phyloP scores from a whole-genome alignment of 2,113 vertebrate species.

The Picathartes gymnocephalus region DNA sequence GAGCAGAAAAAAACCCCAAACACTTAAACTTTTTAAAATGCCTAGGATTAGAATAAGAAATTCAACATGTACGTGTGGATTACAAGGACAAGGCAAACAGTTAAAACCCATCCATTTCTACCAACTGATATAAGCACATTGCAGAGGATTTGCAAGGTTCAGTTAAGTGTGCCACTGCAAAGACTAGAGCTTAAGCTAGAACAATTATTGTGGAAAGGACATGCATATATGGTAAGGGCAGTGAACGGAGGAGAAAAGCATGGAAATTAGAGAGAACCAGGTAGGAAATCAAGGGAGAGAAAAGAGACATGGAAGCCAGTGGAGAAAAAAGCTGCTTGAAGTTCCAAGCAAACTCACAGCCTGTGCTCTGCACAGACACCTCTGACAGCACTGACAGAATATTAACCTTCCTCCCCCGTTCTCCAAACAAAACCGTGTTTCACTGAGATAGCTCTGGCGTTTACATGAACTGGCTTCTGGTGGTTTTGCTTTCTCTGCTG shows the following conservation, averaged over 20 bases:
- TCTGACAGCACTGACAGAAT: neutral
- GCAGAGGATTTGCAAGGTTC: neutral
- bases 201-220: neutral
- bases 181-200: neutral
- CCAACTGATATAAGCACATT: neutral
- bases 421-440: slow-evolving; percentile 10
- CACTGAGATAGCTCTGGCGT: neutral
- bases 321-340: neutral
- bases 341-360: neutral
- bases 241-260: neutral
- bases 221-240: neutral
- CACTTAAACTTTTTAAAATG: slow-evolving; percentile 3
- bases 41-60: neutral
- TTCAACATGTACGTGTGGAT: neutral
- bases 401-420: neutral
- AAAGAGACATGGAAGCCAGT: neutral
- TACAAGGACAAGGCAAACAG: neutral
- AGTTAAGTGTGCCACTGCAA: neutral
- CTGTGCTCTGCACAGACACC: slow-evolving; percentile 1
- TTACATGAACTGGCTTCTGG: neutral
- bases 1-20: neutral
- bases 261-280: neutral
- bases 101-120: neutral
- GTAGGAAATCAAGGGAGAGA: neutral
- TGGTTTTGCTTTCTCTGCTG: neutral